phyloP scores from a whole-genome alignment of 2,888 invertebrate genomes.

The Drosophila anomalata region DNA sequence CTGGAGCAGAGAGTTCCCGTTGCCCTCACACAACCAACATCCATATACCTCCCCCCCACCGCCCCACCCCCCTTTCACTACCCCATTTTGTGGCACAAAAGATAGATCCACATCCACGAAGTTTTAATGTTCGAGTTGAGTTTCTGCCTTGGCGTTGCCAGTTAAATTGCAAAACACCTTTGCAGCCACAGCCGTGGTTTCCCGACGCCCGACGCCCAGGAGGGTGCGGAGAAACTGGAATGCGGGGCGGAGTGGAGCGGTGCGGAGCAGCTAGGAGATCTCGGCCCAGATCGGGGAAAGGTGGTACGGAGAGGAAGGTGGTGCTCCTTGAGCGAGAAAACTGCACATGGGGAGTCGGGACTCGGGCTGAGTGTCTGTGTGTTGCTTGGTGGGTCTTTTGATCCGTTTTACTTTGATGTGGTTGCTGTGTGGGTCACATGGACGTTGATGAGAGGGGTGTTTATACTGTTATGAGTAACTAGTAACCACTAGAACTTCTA shows the following conservation, averaged over 20 bases:
- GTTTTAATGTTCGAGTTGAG: conserved; percentile 40
- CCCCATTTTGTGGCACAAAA: conserved; percentile 23
- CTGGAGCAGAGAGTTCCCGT: conserved; percentile 39
- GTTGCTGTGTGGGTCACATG: conserved; percentile 47
- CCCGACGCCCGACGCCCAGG: conserved; percentile 19
- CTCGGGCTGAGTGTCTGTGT: conserved; percentile 8
- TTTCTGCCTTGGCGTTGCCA: conserved; percentile 67
- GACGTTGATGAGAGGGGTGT: conserved; percentile 51
- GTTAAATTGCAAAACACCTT: conserved; percentile 80
- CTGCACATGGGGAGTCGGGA: conserved; percentile 2
- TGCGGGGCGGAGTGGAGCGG: neutral
- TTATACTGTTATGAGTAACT: neutral
- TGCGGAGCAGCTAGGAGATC: neutral
- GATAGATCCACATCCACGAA: conserved; percentile 61
- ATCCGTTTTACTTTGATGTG: conserved; percentile 64
- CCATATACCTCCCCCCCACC: neutral
- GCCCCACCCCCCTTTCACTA: neutral
- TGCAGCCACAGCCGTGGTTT: conserved; percentile 66
- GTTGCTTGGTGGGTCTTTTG: conserved; percentile 44
- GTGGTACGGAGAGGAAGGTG: neutral
- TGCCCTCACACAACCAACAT: conserved; percentile 38
- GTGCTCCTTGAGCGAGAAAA: conserved; percentile 29
- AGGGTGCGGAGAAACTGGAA: conserved; percentile 5
- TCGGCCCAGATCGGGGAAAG: conserved; percentile 18
- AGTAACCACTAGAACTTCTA: neutral